Percentiles rank a stretch among this genome's conserved stretches.
Evolutionary conservation across 1,140 invertebrate genomes (phyloP).

Genomic region (Coelopa frigida): DNA sequence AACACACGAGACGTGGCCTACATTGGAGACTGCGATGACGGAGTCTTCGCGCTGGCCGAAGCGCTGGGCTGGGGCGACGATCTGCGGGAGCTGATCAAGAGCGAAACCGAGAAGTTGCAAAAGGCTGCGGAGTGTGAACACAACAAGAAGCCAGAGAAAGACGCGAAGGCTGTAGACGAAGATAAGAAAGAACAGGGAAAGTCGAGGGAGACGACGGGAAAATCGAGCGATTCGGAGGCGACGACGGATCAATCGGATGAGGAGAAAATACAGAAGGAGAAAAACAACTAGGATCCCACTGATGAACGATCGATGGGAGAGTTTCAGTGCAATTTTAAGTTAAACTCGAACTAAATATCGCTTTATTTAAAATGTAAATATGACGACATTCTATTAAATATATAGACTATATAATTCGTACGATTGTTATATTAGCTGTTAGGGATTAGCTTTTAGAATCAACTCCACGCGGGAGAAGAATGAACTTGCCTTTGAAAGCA

Average conservation of each 20-base stretch:
- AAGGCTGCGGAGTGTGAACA: too few relatives aligned
- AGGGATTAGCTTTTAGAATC: too few relatives aligned
- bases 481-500: too few relatives aligned
- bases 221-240: not conserved
- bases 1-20: constrained; percentile 76
- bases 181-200: not conserved
- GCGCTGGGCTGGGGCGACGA: constrained; percentile 76
- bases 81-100: constrained; percentile 51
- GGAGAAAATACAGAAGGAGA: not conserved
- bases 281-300: too few relatives aligned
- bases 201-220: not conserved
- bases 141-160: not conserved
- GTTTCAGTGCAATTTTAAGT: too few relatives aligned
- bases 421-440: too few relatives aligned
- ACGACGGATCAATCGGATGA: not conserved
- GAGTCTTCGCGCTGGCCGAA: constrained; percentile 68
- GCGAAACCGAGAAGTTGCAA: constrained; percentile 51
- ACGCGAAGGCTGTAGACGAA: not conserved
- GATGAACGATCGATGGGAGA: too few relatives aligned
- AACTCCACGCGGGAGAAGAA: too few relatives aligned
- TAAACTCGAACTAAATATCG: too few relatives aligned
- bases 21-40: constrained; percentile 83
- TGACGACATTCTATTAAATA: too few relatives aligned
- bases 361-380: too few relatives aligned
- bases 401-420: too few relatives aligned